Conservation (phyloP, 2,888 invertebrate species). For the Entomobrya proxima region DNA sequence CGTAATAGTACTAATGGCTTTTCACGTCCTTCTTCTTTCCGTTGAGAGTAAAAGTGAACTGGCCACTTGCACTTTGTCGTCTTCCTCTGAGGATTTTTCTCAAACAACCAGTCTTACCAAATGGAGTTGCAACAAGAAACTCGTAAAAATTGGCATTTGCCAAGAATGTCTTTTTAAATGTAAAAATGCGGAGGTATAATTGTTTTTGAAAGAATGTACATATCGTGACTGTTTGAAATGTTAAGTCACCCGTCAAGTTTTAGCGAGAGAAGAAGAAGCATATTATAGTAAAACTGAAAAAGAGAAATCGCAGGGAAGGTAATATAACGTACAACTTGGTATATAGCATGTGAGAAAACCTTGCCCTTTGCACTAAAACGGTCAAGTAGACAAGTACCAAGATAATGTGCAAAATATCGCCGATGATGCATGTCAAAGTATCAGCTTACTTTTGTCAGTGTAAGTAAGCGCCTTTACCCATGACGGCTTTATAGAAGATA, state of each 20-base stretch:
- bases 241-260: constrained; percentile 38
- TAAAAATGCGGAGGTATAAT: background rate
- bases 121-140: constrained; percentile 4
- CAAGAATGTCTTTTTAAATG: background rate
- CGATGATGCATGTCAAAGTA: constrained; percentile 6
- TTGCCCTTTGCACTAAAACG: constrained; percentile 12
- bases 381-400: background rate
- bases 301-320: constrained; percentile 33
- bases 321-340: background rate
- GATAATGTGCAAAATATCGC: background rate
- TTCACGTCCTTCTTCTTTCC: background rate
- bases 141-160: background rate
- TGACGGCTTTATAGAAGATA: background rate
- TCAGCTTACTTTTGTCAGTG: background rate
- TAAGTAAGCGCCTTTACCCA: background rate
- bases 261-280: background rate
- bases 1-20: background rate
- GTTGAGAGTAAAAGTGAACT: constrained; percentile 15
- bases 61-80: background rate
- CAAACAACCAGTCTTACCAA: background rate
- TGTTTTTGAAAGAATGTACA: background rate
- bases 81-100: background rate
- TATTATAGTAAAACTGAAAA: background rate
- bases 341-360: background rate
- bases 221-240: background rate